Percentiles rank a stretch among this genome's conserved stretches.
Conservation (phyloP, 2,113 vertebrate species). For the Australoheros scitulus region DNA sequence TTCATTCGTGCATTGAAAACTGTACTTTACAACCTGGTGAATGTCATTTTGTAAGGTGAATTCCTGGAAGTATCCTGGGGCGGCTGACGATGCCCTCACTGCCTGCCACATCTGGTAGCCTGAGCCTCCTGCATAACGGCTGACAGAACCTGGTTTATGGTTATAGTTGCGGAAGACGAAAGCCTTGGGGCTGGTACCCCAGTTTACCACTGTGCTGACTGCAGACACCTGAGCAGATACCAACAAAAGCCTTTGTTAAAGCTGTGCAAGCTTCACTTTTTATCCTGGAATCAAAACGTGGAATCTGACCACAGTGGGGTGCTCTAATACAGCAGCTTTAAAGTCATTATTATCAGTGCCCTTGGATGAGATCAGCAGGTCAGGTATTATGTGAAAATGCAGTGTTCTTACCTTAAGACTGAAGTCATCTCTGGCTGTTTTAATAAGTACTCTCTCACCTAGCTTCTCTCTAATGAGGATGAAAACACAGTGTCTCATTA, state of each 20-base stretch:
- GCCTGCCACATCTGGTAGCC: conserved; percentile 79
- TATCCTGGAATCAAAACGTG: background rate
- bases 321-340: background rate
- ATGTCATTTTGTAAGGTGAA: conserved; percentile 76
- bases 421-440: conserved; percentile 71
- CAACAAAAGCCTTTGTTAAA: background rate
- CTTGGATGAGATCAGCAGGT: background rate
- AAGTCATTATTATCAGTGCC: background rate
- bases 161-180: conserved; percentile 83
- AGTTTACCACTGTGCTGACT: conserved; percentile 81
- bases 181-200: conserved; percentile 78
- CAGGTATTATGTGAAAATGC: background rate
- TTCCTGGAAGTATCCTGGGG: conserved; percentile 81
- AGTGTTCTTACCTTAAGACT: conserved; percentile 74
- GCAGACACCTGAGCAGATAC: conserved; percentile 74
- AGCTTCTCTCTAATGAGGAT: conserved; percentile 73
- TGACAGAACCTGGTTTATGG: conserved; percentile 73
- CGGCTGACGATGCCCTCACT: conserved; percentile 79
- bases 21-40: conserved; percentile 73
- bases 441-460: conserved; percentile 70
- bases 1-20: background rate
- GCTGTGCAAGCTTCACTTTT: background rate
- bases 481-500: conserved; percentile 2
- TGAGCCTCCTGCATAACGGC: conserved; percentile 77
- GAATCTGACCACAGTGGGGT: background rate